These are phyloP conservation scores for Ailurus styani DNA, from an alignment of 2,113 vertebrate genomes.

Conservation along the genomic window DNA sequence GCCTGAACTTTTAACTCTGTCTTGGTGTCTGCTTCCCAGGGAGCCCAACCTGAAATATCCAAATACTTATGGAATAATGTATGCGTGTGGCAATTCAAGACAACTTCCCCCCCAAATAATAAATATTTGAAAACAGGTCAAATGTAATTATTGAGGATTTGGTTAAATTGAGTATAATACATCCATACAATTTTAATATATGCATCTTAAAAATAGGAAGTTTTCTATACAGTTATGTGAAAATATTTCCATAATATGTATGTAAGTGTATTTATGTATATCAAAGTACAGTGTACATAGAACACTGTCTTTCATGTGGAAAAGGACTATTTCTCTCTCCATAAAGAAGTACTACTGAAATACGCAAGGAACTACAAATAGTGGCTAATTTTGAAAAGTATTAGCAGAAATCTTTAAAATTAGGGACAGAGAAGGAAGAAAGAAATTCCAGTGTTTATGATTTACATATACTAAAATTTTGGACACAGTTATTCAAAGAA, in stretches of 20 bases:
- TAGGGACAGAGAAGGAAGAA: neutral
- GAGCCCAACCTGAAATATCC: neutral
- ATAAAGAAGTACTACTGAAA: neutral
- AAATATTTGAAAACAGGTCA: neutral
- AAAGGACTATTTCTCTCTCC: neutral
- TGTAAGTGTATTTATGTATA: neutral
- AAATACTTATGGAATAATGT: neutral
- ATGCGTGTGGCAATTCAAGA: neutral
- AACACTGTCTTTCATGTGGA: neutral
- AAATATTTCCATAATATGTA: neutral
- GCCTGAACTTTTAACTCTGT: neutral
- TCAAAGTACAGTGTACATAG: neutral
- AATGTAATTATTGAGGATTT: neutral
- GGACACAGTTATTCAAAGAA: neutral
- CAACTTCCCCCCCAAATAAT: neutral
- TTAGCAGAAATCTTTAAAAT: neutral
- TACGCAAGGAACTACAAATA: neutral
- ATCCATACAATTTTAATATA: neutral
- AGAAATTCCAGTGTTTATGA: neutral
- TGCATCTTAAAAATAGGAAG: neutral
- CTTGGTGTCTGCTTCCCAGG: neutral
- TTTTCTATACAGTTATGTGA: neutral
- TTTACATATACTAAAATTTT: neutral
- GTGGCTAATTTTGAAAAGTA: neutral
- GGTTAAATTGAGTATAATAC: neutral